phyloP scores from a whole-genome alignment of 2,888 invertebrate genomes.

The Troides aeacus region DNA sequence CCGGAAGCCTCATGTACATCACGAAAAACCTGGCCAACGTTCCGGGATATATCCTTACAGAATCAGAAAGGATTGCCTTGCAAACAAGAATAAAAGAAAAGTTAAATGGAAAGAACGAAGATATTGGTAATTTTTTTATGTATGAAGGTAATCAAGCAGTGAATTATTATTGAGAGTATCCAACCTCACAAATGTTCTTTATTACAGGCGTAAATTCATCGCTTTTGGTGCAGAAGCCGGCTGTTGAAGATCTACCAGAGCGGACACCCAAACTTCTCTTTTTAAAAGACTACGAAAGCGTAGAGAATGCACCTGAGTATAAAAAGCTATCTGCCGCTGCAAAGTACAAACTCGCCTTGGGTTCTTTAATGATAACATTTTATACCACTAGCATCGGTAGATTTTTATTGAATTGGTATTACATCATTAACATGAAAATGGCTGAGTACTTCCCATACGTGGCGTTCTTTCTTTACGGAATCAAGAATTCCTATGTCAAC shows the following conservation, averaged over 20 bases:
- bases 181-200: not conserved
- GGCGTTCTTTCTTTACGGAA: constrained; percentile 80
- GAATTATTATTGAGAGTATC: not conserved
- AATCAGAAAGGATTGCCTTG: constrained; percentile 31
- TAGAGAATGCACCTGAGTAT: constrained; percentile 52
- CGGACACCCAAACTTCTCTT: constrained; percentile 34
- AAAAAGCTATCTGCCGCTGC: constrained; percentile 38
- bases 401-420: constrained; percentile 75
- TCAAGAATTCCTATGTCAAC: constrained; percentile 73
- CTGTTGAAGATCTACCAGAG: constrained; percentile 32
- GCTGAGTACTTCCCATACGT: constrained; percentile 81
- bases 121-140: constrained; percentile 30
- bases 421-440: constrained; percentile 74
- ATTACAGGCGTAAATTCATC: constrained; percentile 15
- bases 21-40: constrained; percentile 71
- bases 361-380: constrained; percentile 32
- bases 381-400: constrained; percentile 67
- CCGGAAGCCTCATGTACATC: constrained; percentile 71
- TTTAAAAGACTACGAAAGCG: constrained; percentile 44
- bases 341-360: constrained; percentile 31
- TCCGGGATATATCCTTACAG: constrained; percentile 58
- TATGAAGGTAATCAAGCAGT: not conserved
- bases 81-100: constrained; percentile 28
- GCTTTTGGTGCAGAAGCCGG: constrained; percentile 34
- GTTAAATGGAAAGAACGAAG: constrained; percentile 30